phyloP scores from a whole-genome alignment of 2,888 invertebrate species.

The Tinea trinotella region DNA sequence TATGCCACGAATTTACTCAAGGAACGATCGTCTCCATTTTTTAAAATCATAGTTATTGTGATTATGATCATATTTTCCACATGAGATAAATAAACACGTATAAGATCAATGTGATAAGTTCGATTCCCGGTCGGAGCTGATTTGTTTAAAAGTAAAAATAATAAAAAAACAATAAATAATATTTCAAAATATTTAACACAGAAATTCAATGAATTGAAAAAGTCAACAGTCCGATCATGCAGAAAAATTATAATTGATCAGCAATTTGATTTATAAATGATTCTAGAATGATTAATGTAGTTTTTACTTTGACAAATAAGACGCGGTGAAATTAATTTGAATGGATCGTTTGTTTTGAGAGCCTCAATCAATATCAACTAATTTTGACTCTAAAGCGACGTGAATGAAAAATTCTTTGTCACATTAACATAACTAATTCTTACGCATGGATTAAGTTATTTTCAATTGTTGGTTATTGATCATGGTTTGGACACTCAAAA shows the following conservation, averaged over 20 bases:
- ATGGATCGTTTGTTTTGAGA: neutral
- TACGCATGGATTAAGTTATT: too few species aligned
- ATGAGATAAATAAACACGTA: too few species aligned
- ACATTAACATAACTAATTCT: too few species aligned
- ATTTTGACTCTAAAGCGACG: neutral
- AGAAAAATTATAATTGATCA: slow-evolving; percentile 8
- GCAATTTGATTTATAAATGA: neutral
- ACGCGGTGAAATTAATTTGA: neutral
- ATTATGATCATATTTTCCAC: too few species aligned
- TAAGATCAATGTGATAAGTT: too few species aligned
- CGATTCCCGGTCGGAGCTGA: too few species aligned
- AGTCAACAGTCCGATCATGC: neutral
- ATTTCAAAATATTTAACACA: neutral
- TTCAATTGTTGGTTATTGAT: too few species aligned
- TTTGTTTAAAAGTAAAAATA: neutral
- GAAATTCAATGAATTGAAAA: neutral
- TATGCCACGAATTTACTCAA: too few species aligned
- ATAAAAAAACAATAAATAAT: neutral
- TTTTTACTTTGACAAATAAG: slow-evolving; percentile 12
- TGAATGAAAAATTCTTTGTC: too few species aligned
- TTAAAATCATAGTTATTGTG: too few species aligned
- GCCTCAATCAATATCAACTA: neutral
- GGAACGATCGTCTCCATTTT: too few species aligned
- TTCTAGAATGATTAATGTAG: neutral
- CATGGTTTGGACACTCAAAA: too few species aligned